Evolutionary conservation across 1,140 invertebrate genomes (phyloP).

Genomic region (Sycophila sp.): DNA sequence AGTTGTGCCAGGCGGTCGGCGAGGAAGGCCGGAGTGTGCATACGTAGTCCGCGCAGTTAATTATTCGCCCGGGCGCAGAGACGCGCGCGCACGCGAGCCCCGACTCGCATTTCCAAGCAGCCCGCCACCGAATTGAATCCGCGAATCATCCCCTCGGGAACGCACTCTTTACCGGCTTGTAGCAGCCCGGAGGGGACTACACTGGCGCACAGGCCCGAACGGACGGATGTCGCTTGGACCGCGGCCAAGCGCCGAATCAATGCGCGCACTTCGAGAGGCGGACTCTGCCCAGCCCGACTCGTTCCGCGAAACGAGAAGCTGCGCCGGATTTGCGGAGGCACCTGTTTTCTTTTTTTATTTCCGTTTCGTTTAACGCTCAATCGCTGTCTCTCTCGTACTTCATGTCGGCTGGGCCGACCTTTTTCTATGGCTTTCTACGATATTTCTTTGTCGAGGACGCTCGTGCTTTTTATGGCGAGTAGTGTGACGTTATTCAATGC

Average conservation of each 20-base stretch:
- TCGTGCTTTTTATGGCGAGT: slow-evolving; percentile 2
- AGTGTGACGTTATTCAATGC: neutral
- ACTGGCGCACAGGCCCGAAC: slow-evolving; percentile 10
- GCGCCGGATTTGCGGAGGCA: slow-evolving; percentile 43
- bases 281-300: slow-evolving; percentile 29
- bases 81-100: too few species aligned
- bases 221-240: slow-evolving; percentile 53
- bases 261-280: slow-evolving; percentile 26
- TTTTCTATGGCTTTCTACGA: neutral
- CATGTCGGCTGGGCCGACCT: neutral
- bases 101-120: too few species aligned
- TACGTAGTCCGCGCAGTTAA: too few species aligned
- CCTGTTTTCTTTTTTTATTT: slow-evolving; percentile 19
- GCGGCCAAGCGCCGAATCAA: slow-evolving; percentile 52
- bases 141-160: too few species aligned
- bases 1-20: too few species aligned
- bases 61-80: too few species aligned
- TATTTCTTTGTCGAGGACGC: neutral
- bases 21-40: too few species aligned
- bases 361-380: too few species aligned
- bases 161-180: too few species aligned
- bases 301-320: slow-evolving; percentile 34
- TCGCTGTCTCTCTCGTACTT: too few species aligned
- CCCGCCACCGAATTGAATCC: too few species aligned
- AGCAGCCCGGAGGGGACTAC: too few species aligned